Conservation (phyloP, 2,797 vertebrate species). For the Simalia tracyae region DNA sequence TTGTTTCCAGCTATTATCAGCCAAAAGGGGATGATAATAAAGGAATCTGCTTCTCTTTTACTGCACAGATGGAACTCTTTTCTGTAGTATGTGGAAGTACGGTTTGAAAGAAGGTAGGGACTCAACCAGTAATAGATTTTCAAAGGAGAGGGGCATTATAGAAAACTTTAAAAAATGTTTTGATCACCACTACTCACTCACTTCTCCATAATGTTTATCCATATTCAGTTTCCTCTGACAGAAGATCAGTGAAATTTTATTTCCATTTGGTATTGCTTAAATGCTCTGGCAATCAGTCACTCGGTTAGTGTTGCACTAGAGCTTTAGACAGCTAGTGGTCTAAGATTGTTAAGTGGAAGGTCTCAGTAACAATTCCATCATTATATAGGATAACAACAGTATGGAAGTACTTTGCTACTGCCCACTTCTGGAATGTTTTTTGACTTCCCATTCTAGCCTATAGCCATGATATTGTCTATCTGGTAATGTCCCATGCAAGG, state of each 20-base stretch:
- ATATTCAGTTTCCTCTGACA: not conserved
- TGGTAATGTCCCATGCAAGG: not conserved
- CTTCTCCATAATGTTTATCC: not conserved
- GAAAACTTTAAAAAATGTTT: not conserved
- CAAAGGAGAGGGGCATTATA: not conserved
- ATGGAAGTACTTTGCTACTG: not conserved
- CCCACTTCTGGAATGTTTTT: not conserved
- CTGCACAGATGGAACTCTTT: not conserved
- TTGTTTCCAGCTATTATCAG: not conserved
- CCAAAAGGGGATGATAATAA: not conserved
- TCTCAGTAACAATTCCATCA: not conserved
- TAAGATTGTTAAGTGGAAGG: not conserved
- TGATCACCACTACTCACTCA: not conserved
- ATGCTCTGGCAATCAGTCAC: not conserved
- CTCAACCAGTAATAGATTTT: not conserved
- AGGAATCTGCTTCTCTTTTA: not conserved
- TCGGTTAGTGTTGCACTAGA: not conserved
- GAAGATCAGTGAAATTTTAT: not conserved
- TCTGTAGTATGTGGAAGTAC: not conserved
- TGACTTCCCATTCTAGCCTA: not conserved
- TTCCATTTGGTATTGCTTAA: not conserved
- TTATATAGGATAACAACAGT: not conserved
- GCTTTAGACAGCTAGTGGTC: not conserved
- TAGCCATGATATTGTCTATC: not conserved
- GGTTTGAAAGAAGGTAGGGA: not conserved